Base-by-base conservation (phyloP, 2,888 invertebrate species). In the Acleris holmiana region DNA sequence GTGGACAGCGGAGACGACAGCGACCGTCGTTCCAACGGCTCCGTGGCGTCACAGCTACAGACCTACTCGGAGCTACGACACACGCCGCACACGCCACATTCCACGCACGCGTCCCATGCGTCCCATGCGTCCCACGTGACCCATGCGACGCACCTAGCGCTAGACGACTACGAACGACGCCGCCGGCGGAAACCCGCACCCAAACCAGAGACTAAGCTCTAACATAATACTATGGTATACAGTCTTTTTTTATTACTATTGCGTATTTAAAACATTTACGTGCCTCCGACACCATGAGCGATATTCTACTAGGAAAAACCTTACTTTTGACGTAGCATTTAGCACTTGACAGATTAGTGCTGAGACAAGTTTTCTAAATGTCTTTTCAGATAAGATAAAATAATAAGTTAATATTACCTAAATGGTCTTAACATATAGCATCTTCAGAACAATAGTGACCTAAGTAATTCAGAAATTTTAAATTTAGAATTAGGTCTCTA, bases 1-100 rank as follows among this genome's bases (percentile, higher is more conserved):
- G 97, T 97, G 6, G 97, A 97, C 88, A 97, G 97, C 55, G 96
- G 95, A 69, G 97, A 97, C 77, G 94, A 95, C 74, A 93, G 93
- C 69, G 91, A 90, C 65, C 85, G 84, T 3, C 89, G 89, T 25
- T 92, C 92, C 0, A 85, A 89, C 78, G 83, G 88, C 57, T 93
- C 93, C 0, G 88, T 84, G 6, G 73, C 82, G 1, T 88, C 93
- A 1, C 88, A 90, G 67, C 74, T 80, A 18, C 83, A 80, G 62
- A 73, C 77, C 3, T 76, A 79, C 2, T 80, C 79, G 76, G 75
- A 73, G 19, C 75, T 76, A 71, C 75, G 63, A 49, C 73, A 74
- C 69, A 70, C 64, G 58, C 73, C 70, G 50, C 69, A 69, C 50
- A 13, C 35, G 2, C 35, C 35, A 1, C 35, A 35, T 13, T 35